Conservation (phyloP, 2,888 invertebrate species). For the Chromoteleia sp. region DNA sequence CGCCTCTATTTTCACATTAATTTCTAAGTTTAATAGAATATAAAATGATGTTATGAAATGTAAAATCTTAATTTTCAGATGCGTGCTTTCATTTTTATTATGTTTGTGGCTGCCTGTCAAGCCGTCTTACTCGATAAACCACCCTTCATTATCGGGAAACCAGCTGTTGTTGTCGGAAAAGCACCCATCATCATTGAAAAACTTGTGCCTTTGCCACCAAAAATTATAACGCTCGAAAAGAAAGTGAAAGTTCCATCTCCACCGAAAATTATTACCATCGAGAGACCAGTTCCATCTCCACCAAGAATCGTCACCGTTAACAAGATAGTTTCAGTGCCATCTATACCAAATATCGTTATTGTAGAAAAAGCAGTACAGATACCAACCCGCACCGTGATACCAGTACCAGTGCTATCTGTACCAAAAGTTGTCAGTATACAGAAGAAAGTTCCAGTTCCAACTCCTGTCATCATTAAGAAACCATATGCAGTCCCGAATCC, state of each 20-base stretch:
- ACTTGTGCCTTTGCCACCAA: slow-evolving; percentile 41
- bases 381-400: slow-evolving; percentile 18
- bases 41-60: neutral
- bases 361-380: slow-evolving; percentile 14
- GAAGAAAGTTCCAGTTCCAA: slow-evolving; percentile 18
- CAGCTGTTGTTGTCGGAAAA: too few relatives aligned
- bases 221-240: slow-evolving; percentile 15
- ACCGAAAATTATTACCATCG: slow-evolving; percentile 40
- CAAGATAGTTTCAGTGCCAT: slow-evolving; percentile 28
- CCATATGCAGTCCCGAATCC: slow-evolving; percentile 34
- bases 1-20: too few relatives aligned
- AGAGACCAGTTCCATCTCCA: slow-evolving; percentile 46
- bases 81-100: slow-evolving; percentile 34
- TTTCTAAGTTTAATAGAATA: too few relatives aligned
- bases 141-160: too few relatives aligned
- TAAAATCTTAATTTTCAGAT: slow-evolving; percentile 29
- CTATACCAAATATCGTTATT: slow-evolving; percentile 28
- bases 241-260: slow-evolving; percentile 19
- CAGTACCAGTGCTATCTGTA: slow-evolving; percentile 17
- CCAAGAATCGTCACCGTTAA: slow-evolving; percentile 32
- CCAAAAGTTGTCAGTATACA: slow-evolving; percentile 40
- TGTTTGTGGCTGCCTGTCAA: slow-evolving; percentile 40
- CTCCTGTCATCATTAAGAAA: slow-evolving; percentile 19
- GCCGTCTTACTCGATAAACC: slow-evolving; percentile 6
- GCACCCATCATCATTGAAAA: slow-evolving; percentile 23